Evolutionary conservation across 2,797 vertebrate genomes (phyloP), one percentile per base, ranked within the genome.

Genomic region (Spea hammondii): DNA sequence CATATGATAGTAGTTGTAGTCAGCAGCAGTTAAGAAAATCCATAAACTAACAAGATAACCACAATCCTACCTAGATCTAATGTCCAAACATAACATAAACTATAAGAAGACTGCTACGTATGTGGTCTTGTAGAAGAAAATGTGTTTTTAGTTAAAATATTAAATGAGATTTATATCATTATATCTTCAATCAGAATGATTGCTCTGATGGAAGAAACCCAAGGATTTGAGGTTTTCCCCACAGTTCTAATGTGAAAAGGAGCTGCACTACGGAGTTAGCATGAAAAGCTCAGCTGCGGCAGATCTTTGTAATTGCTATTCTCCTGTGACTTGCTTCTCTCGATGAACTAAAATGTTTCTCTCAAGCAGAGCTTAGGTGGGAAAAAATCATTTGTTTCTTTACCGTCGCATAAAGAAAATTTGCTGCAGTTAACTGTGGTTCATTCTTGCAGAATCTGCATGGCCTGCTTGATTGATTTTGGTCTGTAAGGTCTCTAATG

Each of bases 251-350:
- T 83, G 84, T 87, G 79, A 86, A 80, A 8, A 62, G 65, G 76
- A 73, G 80, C 76, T 62, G 45, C 65, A 5, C 77, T 77, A 53
- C 83, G 2, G 73, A 64, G 83, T 78, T n/a, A 74, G 79, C 82
- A 81, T 82, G 74, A 78, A 86, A 77, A 64, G 80, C 85, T 86
- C 88, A 89, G 87, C 88, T 87, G 85, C 0, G 0, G 62, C 79
- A 54, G 81, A 79, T 78, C 83, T 86, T 80, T 75, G 70, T 89
- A 86, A 89, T 89, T 86, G 83, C 86, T 86, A 72, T 85, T 86
- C 82, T 85, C 86, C 86, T 8, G 79, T 78, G 84, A 84, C 86
- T 89, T 86, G 78, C 76, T 79, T 79, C 32, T 79, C 85, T 84
- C 83, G 83, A 81, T 66, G 84, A 86, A 84, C 83, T 81, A 81